Base-by-base conservation (phyloP, 2,113 vertebrate genomes). In the Haemorhous mexicanus region DNA sequence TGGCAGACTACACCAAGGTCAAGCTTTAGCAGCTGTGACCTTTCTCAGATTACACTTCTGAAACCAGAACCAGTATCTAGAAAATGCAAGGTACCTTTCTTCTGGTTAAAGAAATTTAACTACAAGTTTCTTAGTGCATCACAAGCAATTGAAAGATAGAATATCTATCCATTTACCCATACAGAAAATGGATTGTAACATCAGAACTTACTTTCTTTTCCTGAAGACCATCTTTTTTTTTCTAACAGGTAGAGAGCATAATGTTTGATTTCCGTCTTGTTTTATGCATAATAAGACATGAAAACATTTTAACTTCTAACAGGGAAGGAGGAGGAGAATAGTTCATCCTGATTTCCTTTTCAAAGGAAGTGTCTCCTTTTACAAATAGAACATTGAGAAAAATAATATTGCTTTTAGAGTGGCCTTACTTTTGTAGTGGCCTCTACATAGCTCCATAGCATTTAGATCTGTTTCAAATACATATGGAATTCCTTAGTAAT, bases 1-100 rank as follows among this genome's bases (percentile, higher is more conserved):
- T 0, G 1, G 35, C 63, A 59, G 39, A 17, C 35, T 47, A 64
- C 3, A 3, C 9, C 6, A 4, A 68, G 30, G 8, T 52, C 55
- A 43, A 72, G 43, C 26, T 75, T 80, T 7, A 39, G 68, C 53
- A 76, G 26, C 23, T 23, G 41, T 6, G 33, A 35, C 22, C 47
- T 27, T 61, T 17, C 79, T n/a, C 37, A 74, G 46, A 70, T 30
- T 46, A 35, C 53, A 86, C 3, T 41, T 85, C 43, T 68, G n/a
- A 79, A n/a, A 55, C 2, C 21, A 82, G 30, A 93, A 76, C 3
- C 11, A 46, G 16, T 8, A 56, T 2, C 59, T 24, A 50, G 23
- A 66, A 89, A 63, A 89, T 6, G 9, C 33, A 88, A 91, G 20
- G 33, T 4, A 1, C 6, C 20, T 15, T 9, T 44, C 30, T 23